phyloP scores from a whole-genome alignment of 2,888 invertebrate genomes.

The Cyaniris semiargus region DNA sequence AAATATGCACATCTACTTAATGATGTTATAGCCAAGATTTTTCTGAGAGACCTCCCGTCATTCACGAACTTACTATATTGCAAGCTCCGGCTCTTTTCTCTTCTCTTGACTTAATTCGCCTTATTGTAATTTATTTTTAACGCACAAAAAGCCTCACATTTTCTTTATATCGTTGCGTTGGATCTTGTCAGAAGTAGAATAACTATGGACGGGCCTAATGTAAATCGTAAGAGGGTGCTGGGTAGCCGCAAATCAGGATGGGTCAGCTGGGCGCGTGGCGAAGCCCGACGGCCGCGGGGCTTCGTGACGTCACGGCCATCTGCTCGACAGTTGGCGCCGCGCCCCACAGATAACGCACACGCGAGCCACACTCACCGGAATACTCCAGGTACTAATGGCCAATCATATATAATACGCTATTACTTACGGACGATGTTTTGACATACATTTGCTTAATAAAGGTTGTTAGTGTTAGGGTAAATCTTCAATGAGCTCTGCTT shows the following conservation, averaged over 20 bases:
- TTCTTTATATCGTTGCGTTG: too few relatives aligned
- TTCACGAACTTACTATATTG: too few relatives aligned
- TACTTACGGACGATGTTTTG: conserved; percentile 11
- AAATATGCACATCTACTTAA: too few relatives aligned
- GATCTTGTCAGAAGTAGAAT: not conserved
- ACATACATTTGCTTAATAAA: not conserved
- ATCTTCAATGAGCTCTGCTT: not conserved
- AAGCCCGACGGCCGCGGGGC: conserved; percentile 58
- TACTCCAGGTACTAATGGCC: conserved; percentile 37
- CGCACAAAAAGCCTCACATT: too few relatives aligned
- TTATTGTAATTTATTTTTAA: too few relatives aligned
- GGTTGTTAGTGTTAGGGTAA: not conserved
- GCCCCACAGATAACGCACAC: conserved; percentile 62
- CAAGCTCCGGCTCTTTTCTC: too few relatives aligned
- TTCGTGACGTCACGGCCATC: conserved; percentile 79
- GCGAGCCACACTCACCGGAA: conserved; percentile 38
- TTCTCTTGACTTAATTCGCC: too few relatives aligned
- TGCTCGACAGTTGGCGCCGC: conserved; percentile 76
- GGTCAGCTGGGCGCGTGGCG: conserved; percentile 61
- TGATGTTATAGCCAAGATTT: not conserved
- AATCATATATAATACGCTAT: conserved; percentile 33
- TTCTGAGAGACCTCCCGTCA: too few relatives aligned
- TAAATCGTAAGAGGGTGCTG: conserved; percentile 48
- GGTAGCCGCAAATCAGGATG: conserved; percentile 65
- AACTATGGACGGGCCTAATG: conserved; percentile 29